Percentiles rank a stretch among this genome's conserved stretches.
phyloP scores from a whole-genome alignment of 2,113 vertebrate genomes.

The Thryonomys swinderianus region DNA sequence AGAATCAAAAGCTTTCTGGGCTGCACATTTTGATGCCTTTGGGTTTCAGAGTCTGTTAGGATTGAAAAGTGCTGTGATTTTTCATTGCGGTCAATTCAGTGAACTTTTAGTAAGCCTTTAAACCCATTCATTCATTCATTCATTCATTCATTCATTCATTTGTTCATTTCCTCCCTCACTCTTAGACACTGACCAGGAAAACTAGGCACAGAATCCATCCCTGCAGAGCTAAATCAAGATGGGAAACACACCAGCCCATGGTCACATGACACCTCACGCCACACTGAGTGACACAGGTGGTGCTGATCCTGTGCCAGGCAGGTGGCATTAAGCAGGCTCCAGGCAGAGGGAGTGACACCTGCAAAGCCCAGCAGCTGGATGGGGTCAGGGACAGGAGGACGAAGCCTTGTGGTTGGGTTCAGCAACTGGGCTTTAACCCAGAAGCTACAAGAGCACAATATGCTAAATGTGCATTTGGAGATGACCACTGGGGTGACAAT shows the following conservation, averaged over 20 bases:
- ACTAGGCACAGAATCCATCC: neutral
- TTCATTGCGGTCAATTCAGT: neutral
- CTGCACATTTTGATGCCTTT: neutral
- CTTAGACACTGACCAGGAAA: neutral
- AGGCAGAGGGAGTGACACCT: neutral
- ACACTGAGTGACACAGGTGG: neutral
- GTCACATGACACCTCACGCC: neutral
- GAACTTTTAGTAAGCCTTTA: constrained; percentile 21
- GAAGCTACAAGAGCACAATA: neutral
- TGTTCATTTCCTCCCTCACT: neutral
- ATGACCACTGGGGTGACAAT: neutral
- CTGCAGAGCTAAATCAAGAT: neutral
- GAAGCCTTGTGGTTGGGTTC: neutral
- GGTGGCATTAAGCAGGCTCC: neutral
- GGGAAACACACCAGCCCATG: neutral
- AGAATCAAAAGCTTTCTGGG: neutral
- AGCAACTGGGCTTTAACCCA: neutral
- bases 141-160: neutral
- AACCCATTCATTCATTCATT: neutral
- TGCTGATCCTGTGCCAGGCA: neutral
- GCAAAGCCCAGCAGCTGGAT: neutral
- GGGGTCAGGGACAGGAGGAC: neutral
- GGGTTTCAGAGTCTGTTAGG: neutral
- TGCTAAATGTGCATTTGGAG: neutral
- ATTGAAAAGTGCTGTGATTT: neutral